Base-by-base conservation (phyloP, 2,113 vertebrate species). In the Rallus limicola region DNA sequence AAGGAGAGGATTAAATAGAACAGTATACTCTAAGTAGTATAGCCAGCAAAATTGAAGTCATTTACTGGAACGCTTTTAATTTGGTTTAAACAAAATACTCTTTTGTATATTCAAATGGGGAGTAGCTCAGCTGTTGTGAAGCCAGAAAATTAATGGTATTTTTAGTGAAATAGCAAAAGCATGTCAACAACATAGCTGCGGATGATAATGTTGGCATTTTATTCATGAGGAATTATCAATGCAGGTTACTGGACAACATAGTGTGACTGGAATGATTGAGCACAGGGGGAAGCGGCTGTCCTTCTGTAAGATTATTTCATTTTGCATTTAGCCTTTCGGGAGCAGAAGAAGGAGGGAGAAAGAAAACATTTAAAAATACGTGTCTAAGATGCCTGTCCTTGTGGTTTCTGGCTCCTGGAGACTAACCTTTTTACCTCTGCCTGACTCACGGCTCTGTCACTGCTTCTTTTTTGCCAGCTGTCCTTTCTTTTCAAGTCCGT, bases 11-110 rank as follows among this genome's bases (percentile, higher is more conserved):
- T 97, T 98, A 97, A 97, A 94, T 94, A 97, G 85, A 97, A 91
- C 79, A 64, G 92, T 98, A 96, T 97, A 98, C 75, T 86, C 95
- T 97, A 98, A 98, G 97, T 95, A 97, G 96, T 97, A 97, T 98
- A 98, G 97, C 97, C 95, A 97, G 96, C 92, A 98, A 98, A 98
- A 98, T 98, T 98, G 97, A 98, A 98, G 97, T 97, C 97, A 97
- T 98, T 98, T 98, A 98, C 97, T 98, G 98, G 98, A 98, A 98
- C 97, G 17, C 92, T 98, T 98, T 98, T 98, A 98, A 98, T 98
- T 98, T 98, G 97, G 93, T 98, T 98, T 98, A 98, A 98, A 98
- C 98, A 98, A 98, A 98, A 98, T 98, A 95, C 94, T 98, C 97
- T 96, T 98, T 98, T 98, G 97, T 98, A 98, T 98, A 98, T 98